Conservation (phyloP, 1,140 invertebrate species). For the Trichonephila clavata region DNA sequence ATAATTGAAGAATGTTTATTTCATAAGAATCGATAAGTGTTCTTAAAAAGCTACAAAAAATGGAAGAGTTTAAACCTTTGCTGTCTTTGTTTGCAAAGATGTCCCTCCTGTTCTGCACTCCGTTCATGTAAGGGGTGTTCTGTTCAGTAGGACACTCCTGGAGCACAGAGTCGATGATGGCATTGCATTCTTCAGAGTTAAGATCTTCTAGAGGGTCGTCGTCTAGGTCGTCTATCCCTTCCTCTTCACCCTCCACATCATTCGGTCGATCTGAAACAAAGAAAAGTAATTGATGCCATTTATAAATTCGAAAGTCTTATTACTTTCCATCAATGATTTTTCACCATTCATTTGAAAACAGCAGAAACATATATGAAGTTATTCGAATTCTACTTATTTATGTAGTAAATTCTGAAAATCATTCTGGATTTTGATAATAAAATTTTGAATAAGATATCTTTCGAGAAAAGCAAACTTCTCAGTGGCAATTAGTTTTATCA, state of each 20-base stretch:
- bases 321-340: too few relatives aligned
- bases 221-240: neutral
- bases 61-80: slow-evolving; percentile 43
- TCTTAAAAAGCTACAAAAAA: neutral
- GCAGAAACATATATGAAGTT: too few relatives aligned
- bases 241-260: neutral
- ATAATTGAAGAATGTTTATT: too few relatives aligned
- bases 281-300: neutral
- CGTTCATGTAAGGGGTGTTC: slow-evolving; percentile 58
- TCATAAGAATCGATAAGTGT: neutral
- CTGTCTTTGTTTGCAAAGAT: slow-evolving; percentile 71
- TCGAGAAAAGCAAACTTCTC: too few relatives aligned
- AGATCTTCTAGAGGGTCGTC: slow-evolving; percentile 70
- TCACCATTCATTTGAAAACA: too few relatives aligned
- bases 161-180: slow-evolving; percentile 67
- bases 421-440: too few relatives aligned
- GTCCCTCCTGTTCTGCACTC: slow-evolving; percentile 64
- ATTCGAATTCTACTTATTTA: too few relatives aligned
- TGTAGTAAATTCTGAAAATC: too few relatives aligned
- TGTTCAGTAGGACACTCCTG: slow-evolving; percentile 67
- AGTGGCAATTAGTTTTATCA: too few relatives aligned
- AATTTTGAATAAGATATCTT: too few relatives aligned
- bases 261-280: neutral
- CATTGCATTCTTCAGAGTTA: slow-evolving; percentile 71
- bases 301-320: too few relatives aligned